A percentile compares a stretch with the other conserved stretches of the same genome.
Conservation (phyloP, 2,113 vertebrate species). For the Dromas ardeola region DNA sequence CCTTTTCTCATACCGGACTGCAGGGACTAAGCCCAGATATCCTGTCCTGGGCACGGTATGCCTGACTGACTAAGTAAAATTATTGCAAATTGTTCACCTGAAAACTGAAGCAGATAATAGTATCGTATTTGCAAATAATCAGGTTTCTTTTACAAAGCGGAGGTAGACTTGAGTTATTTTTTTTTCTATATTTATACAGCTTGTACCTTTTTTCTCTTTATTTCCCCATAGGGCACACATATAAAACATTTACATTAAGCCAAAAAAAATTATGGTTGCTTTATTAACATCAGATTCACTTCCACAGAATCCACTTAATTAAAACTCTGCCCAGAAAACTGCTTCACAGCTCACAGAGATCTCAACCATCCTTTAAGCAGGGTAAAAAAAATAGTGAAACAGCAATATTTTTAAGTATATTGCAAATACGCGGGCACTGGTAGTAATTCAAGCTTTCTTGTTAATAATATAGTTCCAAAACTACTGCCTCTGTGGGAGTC, state of each 20-base stretch:
- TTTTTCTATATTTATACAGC: neutral
- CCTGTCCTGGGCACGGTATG: neutral
- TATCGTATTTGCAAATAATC: neutral
- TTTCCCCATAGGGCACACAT: neutral
- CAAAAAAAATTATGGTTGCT: neutral
- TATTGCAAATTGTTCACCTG: neutral
- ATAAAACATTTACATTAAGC: conserved; percentile 22
- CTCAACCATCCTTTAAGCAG: neutral
- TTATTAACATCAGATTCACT: conserved; percentile 29
- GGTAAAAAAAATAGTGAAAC: neutral
- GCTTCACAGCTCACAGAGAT: neutral
- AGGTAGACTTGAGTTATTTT: neutral
- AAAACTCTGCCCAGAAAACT: conserved; percentile 2
- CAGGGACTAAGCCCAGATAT: neutral
- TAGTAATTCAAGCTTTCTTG: conserved; percentile 28
- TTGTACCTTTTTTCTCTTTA: neutral
- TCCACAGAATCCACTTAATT: conserved; percentile 9
- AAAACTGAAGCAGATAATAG: neutral
- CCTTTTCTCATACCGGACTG: neutral
- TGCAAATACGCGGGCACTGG: neutral
- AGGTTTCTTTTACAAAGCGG: neutral
- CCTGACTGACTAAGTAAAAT: neutral
- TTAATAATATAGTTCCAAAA: conserved; percentile 22
- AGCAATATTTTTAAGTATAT: neutral
- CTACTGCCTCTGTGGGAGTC: conserved; percentile 16